phyloP scores from a whole-genome alignment of 1,140 invertebrate genomes.

The Meteorus sp. region DNA sequence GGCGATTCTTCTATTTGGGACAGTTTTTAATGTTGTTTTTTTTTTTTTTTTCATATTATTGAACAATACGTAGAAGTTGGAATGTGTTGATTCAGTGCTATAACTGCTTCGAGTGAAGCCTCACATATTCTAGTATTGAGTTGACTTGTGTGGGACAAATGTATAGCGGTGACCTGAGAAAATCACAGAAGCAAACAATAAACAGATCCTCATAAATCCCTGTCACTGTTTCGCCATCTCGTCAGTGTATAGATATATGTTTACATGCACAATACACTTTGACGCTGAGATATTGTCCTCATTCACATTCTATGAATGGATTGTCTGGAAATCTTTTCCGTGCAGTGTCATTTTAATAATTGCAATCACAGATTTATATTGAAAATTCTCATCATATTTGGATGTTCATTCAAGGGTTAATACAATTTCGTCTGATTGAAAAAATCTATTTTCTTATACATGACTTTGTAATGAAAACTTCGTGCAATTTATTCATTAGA shows the following conservation, averaged over 20 bases:
- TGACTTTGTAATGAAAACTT: too few relatives aligned
- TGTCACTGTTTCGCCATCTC: background rate
- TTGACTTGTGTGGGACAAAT: conserved; percentile 21
- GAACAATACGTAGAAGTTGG: too few relatives aligned
- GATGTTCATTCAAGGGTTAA: too few relatives aligned
- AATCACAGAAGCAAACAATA: conserved; percentile 23
- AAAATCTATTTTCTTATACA: too few relatives aligned
- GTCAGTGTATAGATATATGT: too few relatives aligned
- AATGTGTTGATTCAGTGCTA: too few relatives aligned
- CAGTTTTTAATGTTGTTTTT: too few relatives aligned
- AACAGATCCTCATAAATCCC: conserved; percentile 26
- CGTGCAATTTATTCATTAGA: too few relatives aligned
- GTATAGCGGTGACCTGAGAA: conserved; percentile 28
- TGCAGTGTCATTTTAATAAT: background rate
- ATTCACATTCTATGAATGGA: background rate
- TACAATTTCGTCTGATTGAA: too few relatives aligned
- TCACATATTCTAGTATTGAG: conserved; percentile 10
- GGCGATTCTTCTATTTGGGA: background rate
- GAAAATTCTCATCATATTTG: too few relatives aligned
- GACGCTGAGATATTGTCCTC: conserved; percentile 12
- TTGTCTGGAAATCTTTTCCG: background rate
- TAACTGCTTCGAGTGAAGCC: conserved; percentile 8
- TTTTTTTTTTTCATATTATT: background rate
- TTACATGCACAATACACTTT: too few relatives aligned
- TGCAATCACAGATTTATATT: too few relatives aligned